Conservation (phyloP, 1,140 invertebrate genomes). For the Drepana arcuata region DNA sequence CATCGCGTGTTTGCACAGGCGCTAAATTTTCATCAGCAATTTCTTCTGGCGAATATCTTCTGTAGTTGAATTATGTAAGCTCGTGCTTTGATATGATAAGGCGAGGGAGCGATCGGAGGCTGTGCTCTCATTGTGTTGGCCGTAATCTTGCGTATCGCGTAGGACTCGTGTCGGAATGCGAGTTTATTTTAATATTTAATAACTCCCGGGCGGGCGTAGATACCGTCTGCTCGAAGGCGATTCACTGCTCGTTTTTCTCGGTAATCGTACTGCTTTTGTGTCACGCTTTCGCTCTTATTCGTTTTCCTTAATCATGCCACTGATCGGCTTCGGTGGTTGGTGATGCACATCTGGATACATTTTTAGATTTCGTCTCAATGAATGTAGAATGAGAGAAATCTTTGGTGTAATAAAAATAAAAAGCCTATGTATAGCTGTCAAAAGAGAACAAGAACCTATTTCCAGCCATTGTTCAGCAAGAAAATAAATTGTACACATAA, state of each 20-base stretch:
- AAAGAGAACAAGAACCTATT: no score
- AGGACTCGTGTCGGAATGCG: conserved; percentile 60
- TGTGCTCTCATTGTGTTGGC: conserved; percentile 56
- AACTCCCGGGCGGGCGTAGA: conserved; percentile 51
- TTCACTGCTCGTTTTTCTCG: conserved; percentile 52
- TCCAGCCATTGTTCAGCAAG: background rate
- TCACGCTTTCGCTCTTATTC: conserved; percentile 51
- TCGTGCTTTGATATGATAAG: conserved; percentile 54
- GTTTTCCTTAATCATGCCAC: conserved; percentile 47
- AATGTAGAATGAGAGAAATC: no score
- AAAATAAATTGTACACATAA: conserved; percentile 34
- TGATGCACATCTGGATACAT: no score
- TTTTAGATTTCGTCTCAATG: no score
- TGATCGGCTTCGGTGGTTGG: conserved; percentile 19
- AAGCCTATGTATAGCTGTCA: no score
- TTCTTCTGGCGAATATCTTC: conserved; percentile 25
- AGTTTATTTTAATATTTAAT: conserved; percentile 72
- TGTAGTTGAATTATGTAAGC: conserved; percentile 45
- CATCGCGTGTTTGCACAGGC: conserved; percentile 30
- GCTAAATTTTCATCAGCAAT: conserved; percentile 33
- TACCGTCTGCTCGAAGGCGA: conserved; percentile 50
- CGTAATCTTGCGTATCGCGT: conserved; percentile 59
- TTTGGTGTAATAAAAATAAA: no score
- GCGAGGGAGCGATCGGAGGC: conserved; percentile 37
- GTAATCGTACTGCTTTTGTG: conserved; percentile 59